Evolutionary conservation across 2,888 invertebrate species (phyloP), one percentile per base, ranked within the genome.

Genomic region (Spicauda simplicius): DNA sequence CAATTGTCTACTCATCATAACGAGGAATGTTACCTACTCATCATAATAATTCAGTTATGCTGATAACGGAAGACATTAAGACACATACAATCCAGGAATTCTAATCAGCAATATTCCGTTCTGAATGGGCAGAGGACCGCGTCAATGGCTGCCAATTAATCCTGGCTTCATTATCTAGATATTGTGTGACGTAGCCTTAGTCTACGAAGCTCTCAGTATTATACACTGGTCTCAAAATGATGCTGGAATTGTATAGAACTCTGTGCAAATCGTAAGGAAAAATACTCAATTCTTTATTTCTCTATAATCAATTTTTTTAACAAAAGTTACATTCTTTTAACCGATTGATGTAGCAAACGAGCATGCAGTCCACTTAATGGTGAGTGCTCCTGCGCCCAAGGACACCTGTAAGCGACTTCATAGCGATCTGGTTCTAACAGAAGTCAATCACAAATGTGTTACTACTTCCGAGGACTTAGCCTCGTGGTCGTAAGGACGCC

Each of bases 41-140:
- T 14, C 41, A 41, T 41, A 41, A 41, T 41, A 41, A 41, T 41
- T 41, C 41, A 41, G 14, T 41, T 14, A 41, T 11, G 14, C 14
- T 25, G 25, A 25, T 41, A 41, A 41, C 41, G 41, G 1, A 14
- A 12, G 14, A 7, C 41, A 41, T 41, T 41, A 41, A n/a, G n/a
- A 14, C 14, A 14, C 41, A 41, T 14, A 14, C 41, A 41, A 14
- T 48, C 48, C 14, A 6, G 6, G 48, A 48, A 41, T 41, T 59
- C 48, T 59, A 59, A 59, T 48, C 59, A 59, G 48, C 41, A 48
- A 59, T 59, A 59, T 59, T 48, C 59, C 25, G 25, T 25, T 16
- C 11, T 48, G 48, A 48, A 59, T 48, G 25, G 25, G 30, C 48
- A 30, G 25, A 48, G 48, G 59, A 59, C 59, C 45, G 48, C 50